Conservation (phyloP, 1,140 invertebrate genomes). For the Drosophila sechellia region DNA sequence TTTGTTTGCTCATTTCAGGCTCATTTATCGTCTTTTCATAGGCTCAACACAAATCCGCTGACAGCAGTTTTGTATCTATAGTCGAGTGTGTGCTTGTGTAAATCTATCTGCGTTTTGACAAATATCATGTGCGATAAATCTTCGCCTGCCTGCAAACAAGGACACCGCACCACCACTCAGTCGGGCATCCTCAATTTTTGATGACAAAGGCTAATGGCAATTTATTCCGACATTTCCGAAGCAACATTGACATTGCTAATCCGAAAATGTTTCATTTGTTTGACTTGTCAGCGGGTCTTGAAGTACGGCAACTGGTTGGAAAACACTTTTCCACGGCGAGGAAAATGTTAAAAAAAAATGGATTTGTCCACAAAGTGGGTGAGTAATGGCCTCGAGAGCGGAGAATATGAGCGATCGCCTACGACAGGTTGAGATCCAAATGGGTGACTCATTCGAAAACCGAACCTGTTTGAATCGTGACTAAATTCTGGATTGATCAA, state of each 20-base stretch:
- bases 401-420: slow-evolving; percentile 13
- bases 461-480: slow-evolving; percentile 30
- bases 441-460: slow-evolving; percentile 27
- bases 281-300: slow-evolving; percentile 39
- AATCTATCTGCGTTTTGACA: slow-evolving; percentile 58
- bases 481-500: slow-evolving; percentile 17
- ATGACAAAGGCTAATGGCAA: slow-evolving; percentile 59
- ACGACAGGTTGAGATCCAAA: slow-evolving; percentile 1
- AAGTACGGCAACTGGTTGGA: slow-evolving; percentile 12
- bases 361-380: slow-evolving; percentile 16
- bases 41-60: slow-evolving; percentile 64
- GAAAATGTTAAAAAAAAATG: slow-evolving; percentile 9
- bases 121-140: slow-evolving; percentile 74
- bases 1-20: slow-evolving; percentile 60
- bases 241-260: slow-evolving; percentile 57
- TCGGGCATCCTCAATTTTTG: slow-evolving; percentile 42
- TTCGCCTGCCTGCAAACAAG: slow-evolving; percentile 32
- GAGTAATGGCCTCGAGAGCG: slow-evolving; percentile 27
- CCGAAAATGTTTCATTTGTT: slow-evolving; percentile 52
- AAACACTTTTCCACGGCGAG: slow-evolving; percentile 9
- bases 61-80: slow-evolving; percentile 45
- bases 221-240: slow-evolving; percentile 55
- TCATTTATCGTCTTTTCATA: slow-evolving; percentile 61
- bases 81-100: slow-evolving; percentile 18
- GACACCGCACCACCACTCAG: too few relatives aligned